Evolutionary conservation across 2,888 invertebrate species (phyloP).

Genomic region (Ophioninae sp.): DNA sequence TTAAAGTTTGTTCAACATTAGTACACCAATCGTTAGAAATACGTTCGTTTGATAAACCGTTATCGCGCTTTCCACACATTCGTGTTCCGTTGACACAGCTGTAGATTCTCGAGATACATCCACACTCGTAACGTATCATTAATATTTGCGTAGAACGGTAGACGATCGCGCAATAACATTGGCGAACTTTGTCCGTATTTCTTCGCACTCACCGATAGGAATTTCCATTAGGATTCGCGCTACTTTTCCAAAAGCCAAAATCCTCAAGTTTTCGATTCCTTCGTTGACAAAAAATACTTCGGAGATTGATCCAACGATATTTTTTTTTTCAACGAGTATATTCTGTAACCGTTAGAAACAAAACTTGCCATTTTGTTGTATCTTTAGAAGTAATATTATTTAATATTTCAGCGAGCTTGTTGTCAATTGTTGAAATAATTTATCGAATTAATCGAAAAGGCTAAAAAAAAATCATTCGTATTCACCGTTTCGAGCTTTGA

Average conservation of each 20-base stretch:
- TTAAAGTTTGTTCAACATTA: no score
- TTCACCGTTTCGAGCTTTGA: conserved; percentile 34
- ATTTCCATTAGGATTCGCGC: conserved; percentile 63
- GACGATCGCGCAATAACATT: conserved; percentile 14
- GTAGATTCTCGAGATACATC: neutral
- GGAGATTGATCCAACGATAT: conserved; percentile 44
- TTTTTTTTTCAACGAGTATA: conserved; percentile 20
- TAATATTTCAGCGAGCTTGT: neutral
- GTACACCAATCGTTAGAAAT: no score
- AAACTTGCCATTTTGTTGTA: no score
- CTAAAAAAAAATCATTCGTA: neutral
- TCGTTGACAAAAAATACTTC: conserved; percentile 55
- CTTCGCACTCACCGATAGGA: conserved; percentile 66
- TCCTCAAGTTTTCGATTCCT: conserved; percentile 60
- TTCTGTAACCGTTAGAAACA: conserved; percentile 31
- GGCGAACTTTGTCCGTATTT: neutral
- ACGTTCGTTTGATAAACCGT: no score
- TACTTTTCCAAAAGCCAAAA: conserved; percentile 66
- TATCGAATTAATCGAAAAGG: no score
- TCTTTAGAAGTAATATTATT: no score
- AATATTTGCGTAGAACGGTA: no score
- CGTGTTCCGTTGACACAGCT: conserved; percentile 43
- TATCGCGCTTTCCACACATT: no score
- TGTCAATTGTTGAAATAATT: neutral
- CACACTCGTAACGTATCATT: neutral